phyloP scores from a whole-genome alignment of 2,113 vertebrate genomes.

The Ictalurus furcatus region DNA sequence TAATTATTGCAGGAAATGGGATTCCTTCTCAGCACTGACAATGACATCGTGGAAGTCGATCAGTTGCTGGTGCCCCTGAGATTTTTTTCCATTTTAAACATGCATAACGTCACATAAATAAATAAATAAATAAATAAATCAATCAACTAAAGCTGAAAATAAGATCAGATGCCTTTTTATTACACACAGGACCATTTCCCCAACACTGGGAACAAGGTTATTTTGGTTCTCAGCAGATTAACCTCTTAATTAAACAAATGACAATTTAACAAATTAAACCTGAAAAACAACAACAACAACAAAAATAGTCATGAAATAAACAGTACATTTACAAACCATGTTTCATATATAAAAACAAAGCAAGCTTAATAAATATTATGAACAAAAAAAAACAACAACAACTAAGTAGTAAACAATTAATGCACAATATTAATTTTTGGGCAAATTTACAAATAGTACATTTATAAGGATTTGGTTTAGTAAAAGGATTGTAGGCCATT shows the following conservation, averaged over 20 bases:
- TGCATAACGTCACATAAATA: no score
- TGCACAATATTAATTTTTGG: conserved; percentile 63
- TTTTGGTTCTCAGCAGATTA: conserved; percentile 71
- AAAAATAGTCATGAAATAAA: conserved; percentile 68
- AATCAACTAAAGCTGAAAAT: conserved; percentile 20
- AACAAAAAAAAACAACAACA: conserved; percentile 57
- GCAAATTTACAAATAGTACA: conserved; percentile 53
- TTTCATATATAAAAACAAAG: conserved; percentile 74
- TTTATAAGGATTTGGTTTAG: conserved; percentile 39
- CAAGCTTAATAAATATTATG: conserved; percentile 78
- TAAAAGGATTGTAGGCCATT: conserved; percentile 10
- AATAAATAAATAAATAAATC: no score
- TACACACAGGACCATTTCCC: conserved; percentile 68
- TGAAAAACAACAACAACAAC: conserved; percentile 67
- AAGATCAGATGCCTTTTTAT: conserved; percentile 58
- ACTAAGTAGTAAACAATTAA: conserved; percentile 67
- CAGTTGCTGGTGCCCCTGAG: no score
- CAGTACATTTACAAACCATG: conserved; percentile 67
- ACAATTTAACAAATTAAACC: conserved; percentile 63
- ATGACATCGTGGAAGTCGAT: not conserved
- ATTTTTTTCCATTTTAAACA: no score
- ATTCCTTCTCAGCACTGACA: not conserved
- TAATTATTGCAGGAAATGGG: not conserved
- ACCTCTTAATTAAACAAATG: conserved; percentile 47
- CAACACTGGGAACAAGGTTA: conserved; percentile 60